Conservation (phyloP, 2,113 vertebrate genomes). For the Erinaceus europaeus region DNA sequence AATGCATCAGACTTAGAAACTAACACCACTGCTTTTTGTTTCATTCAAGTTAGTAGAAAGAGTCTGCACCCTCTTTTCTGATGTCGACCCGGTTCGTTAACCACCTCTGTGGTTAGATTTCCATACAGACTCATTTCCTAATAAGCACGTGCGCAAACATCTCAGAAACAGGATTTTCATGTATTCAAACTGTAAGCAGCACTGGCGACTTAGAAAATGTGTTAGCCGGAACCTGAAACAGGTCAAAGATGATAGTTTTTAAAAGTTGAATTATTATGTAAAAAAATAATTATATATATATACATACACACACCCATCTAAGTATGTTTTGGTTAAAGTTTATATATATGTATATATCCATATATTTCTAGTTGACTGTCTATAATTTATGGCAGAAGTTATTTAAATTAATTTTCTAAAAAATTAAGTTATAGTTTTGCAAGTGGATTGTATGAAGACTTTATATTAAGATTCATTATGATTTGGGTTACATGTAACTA, state of each 20-base stretch:
- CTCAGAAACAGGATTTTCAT: conserved; percentile 97
- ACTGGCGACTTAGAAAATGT: conserved; percentile 93
- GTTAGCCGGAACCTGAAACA: conserved; percentile 99
- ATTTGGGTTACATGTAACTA: conserved; percentile 20
- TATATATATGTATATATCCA: conserved; percentile 85
- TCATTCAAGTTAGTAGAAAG: conserved; percentile 92
- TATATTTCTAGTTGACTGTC: conserved; percentile 69
- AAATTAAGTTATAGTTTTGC: conserved; percentile 59
- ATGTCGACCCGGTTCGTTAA: conserved; percentile 89
- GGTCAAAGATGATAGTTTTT: conserved; percentile 94
- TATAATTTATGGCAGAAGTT: conserved; percentile 24
- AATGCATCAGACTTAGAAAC: conserved; percentile 91
- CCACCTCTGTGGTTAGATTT: conserved; percentile 90
- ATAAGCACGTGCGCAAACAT: conserved; percentile 95
- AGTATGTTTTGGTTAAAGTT: conserved; percentile 81
- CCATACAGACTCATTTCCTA: conserved; percentile 91
- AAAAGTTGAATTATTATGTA: conserved; percentile 84
- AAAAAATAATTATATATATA: no score
- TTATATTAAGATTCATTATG: conserved; percentile 27
- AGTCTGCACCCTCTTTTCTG: conserved; percentile 86
- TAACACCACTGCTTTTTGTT: conserved; percentile 86
- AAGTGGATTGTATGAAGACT: conserved; percentile 36
- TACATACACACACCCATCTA: conserved; percentile 83
- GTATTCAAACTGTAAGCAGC: conserved; percentile 97
- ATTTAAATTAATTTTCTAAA: conserved; percentile 64